Percentiles rank a stretch among this genome's conserved stretches.
Conservation (phyloP, 2,797 vertebrate species). For the Amazonetta brasiliensis region DNA sequence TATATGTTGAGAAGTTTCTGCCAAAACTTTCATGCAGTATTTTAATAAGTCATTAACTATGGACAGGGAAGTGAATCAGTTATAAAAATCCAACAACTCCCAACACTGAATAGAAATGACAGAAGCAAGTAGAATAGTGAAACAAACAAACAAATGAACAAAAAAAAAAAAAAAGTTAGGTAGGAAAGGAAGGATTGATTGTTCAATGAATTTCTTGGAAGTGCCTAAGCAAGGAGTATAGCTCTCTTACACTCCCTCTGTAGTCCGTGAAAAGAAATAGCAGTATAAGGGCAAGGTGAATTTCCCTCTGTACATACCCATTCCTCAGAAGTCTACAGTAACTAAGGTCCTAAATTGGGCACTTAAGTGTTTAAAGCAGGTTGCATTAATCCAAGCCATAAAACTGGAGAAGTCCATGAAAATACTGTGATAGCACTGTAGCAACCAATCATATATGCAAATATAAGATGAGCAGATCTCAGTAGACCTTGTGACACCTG, state of each 20-base stretch:
- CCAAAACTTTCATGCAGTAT: background rate
- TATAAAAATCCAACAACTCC: conserved; percentile 1
- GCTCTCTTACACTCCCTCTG: background rate
- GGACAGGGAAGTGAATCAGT: background rate
- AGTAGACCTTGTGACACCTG: background rate
- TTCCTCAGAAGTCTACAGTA: background rate
- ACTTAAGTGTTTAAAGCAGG: background rate
- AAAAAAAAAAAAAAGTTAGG: background rate
- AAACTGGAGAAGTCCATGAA: background rate
- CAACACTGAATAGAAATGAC: background rate
- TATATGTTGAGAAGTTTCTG: background rate
- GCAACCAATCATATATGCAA: background rate
- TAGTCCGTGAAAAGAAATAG: no score
- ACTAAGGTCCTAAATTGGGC: background rate
- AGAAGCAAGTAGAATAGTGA: background rate
- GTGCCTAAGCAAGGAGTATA: background rate
- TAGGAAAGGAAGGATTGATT: background rate
- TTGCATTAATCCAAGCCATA: background rate
- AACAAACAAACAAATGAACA: background rate
- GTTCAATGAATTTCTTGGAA: conserved; percentile 1
- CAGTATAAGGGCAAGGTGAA: background rate
- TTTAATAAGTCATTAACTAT: background rate
- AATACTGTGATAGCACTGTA: background rate
- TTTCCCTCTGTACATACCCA: background rate
- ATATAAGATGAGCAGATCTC: background rate